These are phyloP conservation scores for Siniperca obscura DNA, from an alignment of 2,797 vertebrate genomes.

Conservation along the genomic window DNA sequence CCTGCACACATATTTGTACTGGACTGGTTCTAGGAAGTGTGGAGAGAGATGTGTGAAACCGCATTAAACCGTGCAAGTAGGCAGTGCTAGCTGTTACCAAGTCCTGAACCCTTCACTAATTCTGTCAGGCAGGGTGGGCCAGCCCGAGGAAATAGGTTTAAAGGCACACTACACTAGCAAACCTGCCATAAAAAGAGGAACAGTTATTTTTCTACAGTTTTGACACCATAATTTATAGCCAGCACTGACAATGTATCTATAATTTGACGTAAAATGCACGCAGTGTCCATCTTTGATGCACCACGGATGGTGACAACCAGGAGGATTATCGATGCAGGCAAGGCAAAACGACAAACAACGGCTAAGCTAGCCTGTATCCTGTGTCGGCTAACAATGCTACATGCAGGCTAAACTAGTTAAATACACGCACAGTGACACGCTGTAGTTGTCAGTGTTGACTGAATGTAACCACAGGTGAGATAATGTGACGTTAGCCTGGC, in stretches of 20 bases:
- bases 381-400: neutral
- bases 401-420: neutral
- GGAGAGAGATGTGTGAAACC: slow-evolving; percentile 16
- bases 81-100: neutral
- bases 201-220: too few species aligned
- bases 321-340: slow-evolving; percentile 25
- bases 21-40: slow-evolving; percentile 1
- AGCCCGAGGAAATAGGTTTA: neutral
- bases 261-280: neutral
- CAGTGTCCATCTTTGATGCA: slow-evolving; percentile 1
- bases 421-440: neutral
- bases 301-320: slow-evolving; percentile 4
- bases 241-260: neutral
- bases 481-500: slow-evolving; percentile 43
- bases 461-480: neutral
- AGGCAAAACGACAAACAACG: slow-evolving; percentile 27
- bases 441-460: neutral
- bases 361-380: slow-evolving; percentile 16
- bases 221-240: accelerated
- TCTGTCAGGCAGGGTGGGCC: slow-evolving; percentile 13
- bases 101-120: slow-evolving; percentile 12
- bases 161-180: neutral
- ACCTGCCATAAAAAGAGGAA: neutral
- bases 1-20: neutral
- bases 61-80: slow-evolving; percentile 19